Conservation (phyloP, 1,140 invertebrate genomes). For the Anagrus nilaparvatae region DNA sequence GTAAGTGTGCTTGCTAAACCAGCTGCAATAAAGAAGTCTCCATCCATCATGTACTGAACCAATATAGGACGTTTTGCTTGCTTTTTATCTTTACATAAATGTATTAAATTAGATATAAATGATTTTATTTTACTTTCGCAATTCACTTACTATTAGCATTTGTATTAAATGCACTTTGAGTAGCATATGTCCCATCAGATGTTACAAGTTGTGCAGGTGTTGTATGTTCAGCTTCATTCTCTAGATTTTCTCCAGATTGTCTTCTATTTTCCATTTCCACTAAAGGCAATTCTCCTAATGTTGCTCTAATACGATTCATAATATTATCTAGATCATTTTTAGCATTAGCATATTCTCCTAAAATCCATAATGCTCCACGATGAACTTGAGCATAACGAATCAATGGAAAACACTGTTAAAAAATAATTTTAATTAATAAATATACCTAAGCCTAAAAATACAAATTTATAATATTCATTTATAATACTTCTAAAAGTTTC, state of each 20-base stretch:
- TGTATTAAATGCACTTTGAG: constrained; percentile 91
- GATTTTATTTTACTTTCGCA: not conserved
- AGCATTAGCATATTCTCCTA: constrained; percentile 87
- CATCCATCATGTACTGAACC: constrained; percentile 81
- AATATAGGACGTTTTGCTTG: constrained; percentile 65
- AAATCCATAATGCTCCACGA: constrained; percentile 92
- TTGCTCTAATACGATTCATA: constrained; percentile 62
- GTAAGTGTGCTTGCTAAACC: constrained; percentile 82
- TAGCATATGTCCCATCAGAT: constrained; percentile 97
- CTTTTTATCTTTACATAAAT: constrained; percentile 30
- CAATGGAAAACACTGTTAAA: constrained; percentile 59
- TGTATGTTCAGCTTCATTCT: constrained; percentile 37
- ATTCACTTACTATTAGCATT: constrained; percentile 29
- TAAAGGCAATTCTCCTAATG: constrained; percentile 80
- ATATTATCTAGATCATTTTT: constrained; percentile 71
- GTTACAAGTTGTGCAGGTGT: constrained; percentile 67
- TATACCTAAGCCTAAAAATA: no score
- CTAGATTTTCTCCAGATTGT: constrained; percentile 52
- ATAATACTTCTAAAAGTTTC: constrained; percentile 45
- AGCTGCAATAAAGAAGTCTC: constrained; percentile 94
- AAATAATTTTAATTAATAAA: no score
- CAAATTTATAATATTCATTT: constrained; percentile 1
- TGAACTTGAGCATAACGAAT: constrained; percentile 83
- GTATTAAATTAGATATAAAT: constrained; percentile 5
- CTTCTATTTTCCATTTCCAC: constrained; percentile 79